A percentile compares a stretch with the other conserved stretches of the same genome.
Conservation (phyloP, 1,140 invertebrate species). For the Pemphigus obesinymphae region DNA sequence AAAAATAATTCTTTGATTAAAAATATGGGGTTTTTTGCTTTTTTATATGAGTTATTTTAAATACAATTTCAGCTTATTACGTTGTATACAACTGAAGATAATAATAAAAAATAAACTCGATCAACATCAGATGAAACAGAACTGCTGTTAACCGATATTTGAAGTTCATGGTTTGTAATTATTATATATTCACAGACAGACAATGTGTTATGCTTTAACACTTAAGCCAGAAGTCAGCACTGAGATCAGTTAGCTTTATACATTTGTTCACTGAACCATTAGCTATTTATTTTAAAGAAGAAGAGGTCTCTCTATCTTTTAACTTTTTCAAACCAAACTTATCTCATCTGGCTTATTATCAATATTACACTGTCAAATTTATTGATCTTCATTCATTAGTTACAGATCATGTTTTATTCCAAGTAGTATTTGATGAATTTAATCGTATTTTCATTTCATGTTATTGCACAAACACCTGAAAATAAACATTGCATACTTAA, state of each 20-base stretch:
- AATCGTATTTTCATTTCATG: neutral
- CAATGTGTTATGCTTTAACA: constrained; percentile 16
- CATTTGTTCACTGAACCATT: constrained; percentile 7
- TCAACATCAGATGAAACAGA: constrained; percentile 15
- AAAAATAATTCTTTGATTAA: no score
- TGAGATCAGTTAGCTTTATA: constrained; percentile 18
- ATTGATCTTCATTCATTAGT: neutral
- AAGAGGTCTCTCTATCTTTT: neutral
- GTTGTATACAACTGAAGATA: neutral
- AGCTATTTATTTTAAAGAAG: neutral
- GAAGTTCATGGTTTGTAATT: constrained; percentile 20
- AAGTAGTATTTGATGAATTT: neutral
- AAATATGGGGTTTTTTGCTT: neutral
- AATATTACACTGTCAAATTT: neutral
- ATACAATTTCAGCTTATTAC: constrained; percentile 32
- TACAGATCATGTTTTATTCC: neutral
- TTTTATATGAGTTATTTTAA: neutral
- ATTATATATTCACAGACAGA: neutral
- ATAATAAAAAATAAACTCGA: constrained; percentile 1
- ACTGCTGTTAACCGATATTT: neutral
- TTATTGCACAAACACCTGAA: neutral
- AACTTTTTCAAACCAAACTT: neutral
- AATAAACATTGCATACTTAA: no score
- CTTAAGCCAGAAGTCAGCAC: neutral
- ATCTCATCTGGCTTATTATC: neutral